Conservation (phyloP, 2,888 invertebrate genomes). For the Neocrepidodera transversa region DNA sequence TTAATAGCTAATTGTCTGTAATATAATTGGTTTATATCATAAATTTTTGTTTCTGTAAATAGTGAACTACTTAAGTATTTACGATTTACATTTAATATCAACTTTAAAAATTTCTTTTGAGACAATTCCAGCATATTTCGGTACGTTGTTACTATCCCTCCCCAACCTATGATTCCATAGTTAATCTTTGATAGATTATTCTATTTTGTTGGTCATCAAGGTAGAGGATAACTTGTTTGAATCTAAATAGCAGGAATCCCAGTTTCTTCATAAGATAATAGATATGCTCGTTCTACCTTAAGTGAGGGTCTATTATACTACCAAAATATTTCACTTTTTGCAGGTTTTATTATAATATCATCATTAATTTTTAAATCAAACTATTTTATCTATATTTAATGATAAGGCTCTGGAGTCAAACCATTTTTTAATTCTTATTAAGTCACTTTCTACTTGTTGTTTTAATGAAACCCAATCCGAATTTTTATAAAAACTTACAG, state of each 20-base stretch:
- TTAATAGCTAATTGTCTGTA: too few species aligned
- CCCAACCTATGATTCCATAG: constrained; percentile 15
- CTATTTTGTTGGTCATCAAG: constrained; percentile 10
- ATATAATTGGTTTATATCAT: too few species aligned
- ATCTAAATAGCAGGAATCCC: constrained; percentile 10
- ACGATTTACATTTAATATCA: constrained; percentile 2
- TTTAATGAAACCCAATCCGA: constrained; percentile 1
- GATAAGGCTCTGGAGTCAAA: constrained; percentile 6
- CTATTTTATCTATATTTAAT: too few species aligned
- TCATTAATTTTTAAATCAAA: too few species aligned
- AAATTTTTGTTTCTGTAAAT: too few species aligned
- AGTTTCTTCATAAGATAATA: too few species aligned
- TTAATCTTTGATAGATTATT: constrained; percentile 12
- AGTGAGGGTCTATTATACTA: too few species aligned
- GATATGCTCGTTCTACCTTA: too few species aligned
- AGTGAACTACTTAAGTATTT: too few species aligned
- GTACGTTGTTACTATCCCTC: constrained; percentile 9
- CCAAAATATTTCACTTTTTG: constrained; percentile 15
- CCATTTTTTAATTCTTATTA: too few species aligned
- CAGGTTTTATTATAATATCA: background rate
- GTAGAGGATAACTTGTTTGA: constrained; percentile 2
- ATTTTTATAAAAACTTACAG: background rate
- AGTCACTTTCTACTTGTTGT: constrained; percentile 8
- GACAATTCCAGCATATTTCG: constrained; percentile 7
- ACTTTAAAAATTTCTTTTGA: too few species aligned